Percentiles rank a stretch among this genome's conserved stretches.
These are phyloP conservation scores for Gadus macrocephalus DNA, from an alignment of 2,113 vertebrate genomes.

Conservation along the genomic window DNA sequence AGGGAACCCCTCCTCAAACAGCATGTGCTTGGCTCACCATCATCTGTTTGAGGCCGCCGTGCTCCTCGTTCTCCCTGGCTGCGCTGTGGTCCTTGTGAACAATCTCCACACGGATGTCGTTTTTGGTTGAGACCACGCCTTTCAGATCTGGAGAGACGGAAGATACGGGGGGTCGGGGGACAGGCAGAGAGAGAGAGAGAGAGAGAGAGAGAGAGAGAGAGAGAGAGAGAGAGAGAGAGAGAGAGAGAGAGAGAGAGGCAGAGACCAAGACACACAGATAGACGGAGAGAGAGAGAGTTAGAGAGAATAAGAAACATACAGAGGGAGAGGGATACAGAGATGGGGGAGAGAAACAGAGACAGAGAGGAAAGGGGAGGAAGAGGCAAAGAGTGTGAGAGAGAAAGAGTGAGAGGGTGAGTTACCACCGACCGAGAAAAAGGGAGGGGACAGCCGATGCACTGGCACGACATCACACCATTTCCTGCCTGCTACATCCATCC, in stretches of 20 bases:
- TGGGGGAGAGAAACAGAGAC: too few species aligned
- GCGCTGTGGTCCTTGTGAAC: slow-evolving; percentile 85
- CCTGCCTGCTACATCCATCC: too few species aligned
- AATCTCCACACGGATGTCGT: slow-evolving; percentile 86
- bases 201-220: neutral
- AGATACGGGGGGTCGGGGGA: neutral
- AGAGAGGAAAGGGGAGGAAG: too few species aligned
- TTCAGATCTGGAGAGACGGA: slow-evolving; percentile 52
- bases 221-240: too few species aligned
- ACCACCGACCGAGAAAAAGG: too few species aligned
- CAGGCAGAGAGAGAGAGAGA: neutral
- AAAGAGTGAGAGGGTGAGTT: too few species aligned
- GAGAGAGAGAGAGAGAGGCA: too few species aligned
- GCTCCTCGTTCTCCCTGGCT: slow-evolving; percentile 78
- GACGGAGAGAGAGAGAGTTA: neutral
- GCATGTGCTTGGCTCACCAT: slow-evolving; percentile 73
- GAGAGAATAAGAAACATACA: neutral
- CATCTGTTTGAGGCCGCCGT: slow-evolving; percentile 83
- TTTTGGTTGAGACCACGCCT: slow-evolving; percentile 86
- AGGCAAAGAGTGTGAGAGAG: too few species aligned
- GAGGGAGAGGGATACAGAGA: neutral
- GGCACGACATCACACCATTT: too few species aligned
- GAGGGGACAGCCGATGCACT: too few species aligned
- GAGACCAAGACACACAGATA: slow-evolving; percentile 1
- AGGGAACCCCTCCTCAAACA: neutral